Evolutionary conservation across 2,113 vertebrate species (phyloP), one percentile per base, ranked within the genome.

Genomic region (Mystacornis crossleyi): DNA sequence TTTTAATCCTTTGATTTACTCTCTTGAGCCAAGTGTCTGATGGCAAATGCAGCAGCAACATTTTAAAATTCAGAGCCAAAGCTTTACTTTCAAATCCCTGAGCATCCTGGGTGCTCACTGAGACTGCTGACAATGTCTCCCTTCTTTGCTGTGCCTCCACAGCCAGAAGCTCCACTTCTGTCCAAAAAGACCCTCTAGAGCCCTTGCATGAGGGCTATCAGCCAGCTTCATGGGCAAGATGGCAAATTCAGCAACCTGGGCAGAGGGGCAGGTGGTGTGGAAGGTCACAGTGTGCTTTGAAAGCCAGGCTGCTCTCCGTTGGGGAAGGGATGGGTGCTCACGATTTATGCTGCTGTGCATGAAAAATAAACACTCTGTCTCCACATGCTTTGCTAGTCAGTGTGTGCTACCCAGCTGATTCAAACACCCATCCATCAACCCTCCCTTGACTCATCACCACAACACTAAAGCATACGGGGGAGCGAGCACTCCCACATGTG

Each of bases 401-500:
- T 0, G 1, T 88, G 51, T 92, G 88, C 86, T 92, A 71, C 90
- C 57, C 80, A 3, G 74, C 92, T 95, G 83, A 90, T 96, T 93
- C 90, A 96, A 97, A 94, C 88, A 90, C 12, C 72, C 93, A 96
- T 96, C 95, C 75, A 86, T 97, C 96, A 96, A 42, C 36, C 43
- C 53, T 94, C 18, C 71, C 75, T 94, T 90, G 88, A 95, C 82
- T 93, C 88, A 95, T 62, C 92, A 57, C 78, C 42, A 74, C 82
- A 83, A 48, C 48, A 50, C 4, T 2, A 25, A 60, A 64, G 25
- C 14, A 13, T 40, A 47, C 1, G n/a, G 19, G 58, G 79, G 90
- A 93, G 75, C 79, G 43, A 92, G 60, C 69, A 38, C 69, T 94
- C 82, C 86, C 86, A 81, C 72, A 47, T 38, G 89, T 79, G 75